Conservation (phyloP, 2,888 invertebrate genomes). For the Nysson spinosus region DNA sequence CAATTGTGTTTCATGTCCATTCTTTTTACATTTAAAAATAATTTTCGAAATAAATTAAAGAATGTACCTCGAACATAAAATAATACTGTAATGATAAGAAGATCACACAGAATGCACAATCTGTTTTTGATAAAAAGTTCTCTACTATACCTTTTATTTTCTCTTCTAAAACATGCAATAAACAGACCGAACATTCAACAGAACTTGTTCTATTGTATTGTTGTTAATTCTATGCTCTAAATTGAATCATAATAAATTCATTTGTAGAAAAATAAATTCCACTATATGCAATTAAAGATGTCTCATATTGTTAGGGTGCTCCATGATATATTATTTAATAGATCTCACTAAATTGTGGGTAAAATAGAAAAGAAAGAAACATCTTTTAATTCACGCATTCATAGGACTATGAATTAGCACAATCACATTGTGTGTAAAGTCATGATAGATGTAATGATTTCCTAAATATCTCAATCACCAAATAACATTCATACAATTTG, state of each 20-base stretch:
- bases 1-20: constrained; percentile 3
- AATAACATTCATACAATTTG: constrained; percentile 26
- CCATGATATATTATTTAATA: constrained; percentile 24
- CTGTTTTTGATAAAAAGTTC: constrained; percentile 10
- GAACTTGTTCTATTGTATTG: constrained; percentile 20
- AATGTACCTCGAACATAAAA: constrained; percentile 14
- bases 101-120: constrained; percentile 33
- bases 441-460: constrained; percentile 37
- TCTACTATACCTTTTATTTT: neutral
- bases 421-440: constrained; percentile 38
- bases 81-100: constrained; percentile 42
- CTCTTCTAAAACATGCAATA: constrained; percentile 4
- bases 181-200: constrained; percentile 31
- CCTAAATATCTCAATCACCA: constrained; percentile 41
- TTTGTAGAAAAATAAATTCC: constrained; percentile 51
- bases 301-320: constrained; percentile 13
- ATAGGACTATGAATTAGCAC: constrained; percentile 20
- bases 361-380: constrained; percentile 27
- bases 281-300: constrained; percentile 31
- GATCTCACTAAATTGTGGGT: constrained; percentile 25
- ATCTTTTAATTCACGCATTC: constrained; percentile 14
- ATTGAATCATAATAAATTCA: constrained; percentile 34
- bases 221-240: constrained; percentile 28
- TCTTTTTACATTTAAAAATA: constrained; percentile 4
- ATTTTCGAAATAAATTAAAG: constrained; percentile 15